These are phyloP conservation scores for Plagodis pulveraria DNA, from an alignment of 2,888 invertebrate genomes.

Conservation along the genomic window DNA sequence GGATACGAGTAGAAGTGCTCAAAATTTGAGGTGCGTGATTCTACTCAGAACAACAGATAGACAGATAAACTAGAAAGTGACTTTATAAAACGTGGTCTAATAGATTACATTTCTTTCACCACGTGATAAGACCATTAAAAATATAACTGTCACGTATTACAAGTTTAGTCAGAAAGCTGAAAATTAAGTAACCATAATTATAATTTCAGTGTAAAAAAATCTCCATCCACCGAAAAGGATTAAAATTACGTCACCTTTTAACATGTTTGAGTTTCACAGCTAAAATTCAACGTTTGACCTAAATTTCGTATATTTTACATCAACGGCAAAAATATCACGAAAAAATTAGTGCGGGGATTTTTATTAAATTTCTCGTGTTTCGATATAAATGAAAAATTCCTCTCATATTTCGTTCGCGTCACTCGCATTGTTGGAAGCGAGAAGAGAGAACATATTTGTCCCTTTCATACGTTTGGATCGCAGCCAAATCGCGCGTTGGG, in stretches of 20 bases:
- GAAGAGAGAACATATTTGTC: constrained; percentile 20
- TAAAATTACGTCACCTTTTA: background rate
- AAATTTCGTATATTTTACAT: constrained; percentile 8
- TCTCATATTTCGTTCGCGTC: constrained; percentile 36
- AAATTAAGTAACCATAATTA: too few relatives aligned
- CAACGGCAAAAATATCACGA: constrained; percentile 8
- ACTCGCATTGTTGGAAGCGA: constrained; percentile 16
- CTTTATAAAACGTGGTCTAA: too few relatives aligned
- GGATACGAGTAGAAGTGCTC: too few relatives aligned
- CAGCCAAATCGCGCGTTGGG: constrained; percentile 57
- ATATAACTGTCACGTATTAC: too few relatives aligned
- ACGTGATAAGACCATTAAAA: too few relatives aligned
- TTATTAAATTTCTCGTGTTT: constrained; percentile 24
- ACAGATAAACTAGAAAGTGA: too few relatives aligned
- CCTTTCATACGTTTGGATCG: constrained; percentile 44
- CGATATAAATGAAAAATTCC: constrained; percentile 52
- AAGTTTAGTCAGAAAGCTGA: too few relatives aligned
- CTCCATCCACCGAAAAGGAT: too few relatives aligned
- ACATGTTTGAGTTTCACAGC: constrained; percentile 6
- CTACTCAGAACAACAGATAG: too few relatives aligned
- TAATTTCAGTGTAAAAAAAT: too few relatives aligned
- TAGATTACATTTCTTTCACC: too few relatives aligned
- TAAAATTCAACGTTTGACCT: constrained; percentile 4
- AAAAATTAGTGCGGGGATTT: constrained; percentile 13
- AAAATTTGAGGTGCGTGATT: too few relatives aligned